Conservation (phyloP, 2,113 vertebrate genomes). For the Procavia capensis region DNA sequence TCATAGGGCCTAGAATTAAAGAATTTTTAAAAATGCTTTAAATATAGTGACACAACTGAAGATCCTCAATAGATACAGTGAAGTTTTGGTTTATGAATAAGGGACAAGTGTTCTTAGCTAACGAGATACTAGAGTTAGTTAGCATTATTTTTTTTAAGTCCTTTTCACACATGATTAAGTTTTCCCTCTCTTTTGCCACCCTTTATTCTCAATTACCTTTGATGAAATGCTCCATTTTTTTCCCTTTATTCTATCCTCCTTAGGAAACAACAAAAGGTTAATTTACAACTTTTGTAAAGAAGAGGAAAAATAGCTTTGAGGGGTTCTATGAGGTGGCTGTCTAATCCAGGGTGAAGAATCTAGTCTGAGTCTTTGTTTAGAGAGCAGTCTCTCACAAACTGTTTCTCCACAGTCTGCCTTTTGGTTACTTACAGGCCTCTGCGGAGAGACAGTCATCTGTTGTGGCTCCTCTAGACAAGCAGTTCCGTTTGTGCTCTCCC, state of each 20-base stretch:
- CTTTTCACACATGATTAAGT: neutral
- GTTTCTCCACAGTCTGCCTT: conserved; percentile 12
- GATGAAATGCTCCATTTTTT: neutral
- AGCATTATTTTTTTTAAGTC: neutral
- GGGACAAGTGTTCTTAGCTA: neutral
- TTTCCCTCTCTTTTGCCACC: neutral
- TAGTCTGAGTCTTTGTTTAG: conserved; percentile 49
- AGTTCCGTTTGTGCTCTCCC: conserved; percentile 44
- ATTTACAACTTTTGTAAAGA: conserved; percentile 14
- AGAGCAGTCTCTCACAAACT: conserved; percentile 56
- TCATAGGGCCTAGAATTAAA: neutral
- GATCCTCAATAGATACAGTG: neutral
- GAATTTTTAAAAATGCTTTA: neutral
- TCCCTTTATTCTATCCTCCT: neutral
- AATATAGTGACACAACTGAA: neutral
- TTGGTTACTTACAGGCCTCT: conserved; percentile 41
- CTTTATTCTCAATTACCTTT: neutral
- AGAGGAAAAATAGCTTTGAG: conserved; percentile 47
- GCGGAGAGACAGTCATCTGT: conserved; percentile 16
- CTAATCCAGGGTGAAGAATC: conserved; percentile 47
- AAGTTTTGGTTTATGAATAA: neutral
- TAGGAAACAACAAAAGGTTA: conserved; percentile 47
- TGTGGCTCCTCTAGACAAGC: conserved; percentile 9
- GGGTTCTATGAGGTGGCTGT: conserved; percentile 59
- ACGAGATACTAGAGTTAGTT: neutral